Conservation (phyloP, 2,113 vertebrate genomes). For the Actinemys pallida region DNA sequence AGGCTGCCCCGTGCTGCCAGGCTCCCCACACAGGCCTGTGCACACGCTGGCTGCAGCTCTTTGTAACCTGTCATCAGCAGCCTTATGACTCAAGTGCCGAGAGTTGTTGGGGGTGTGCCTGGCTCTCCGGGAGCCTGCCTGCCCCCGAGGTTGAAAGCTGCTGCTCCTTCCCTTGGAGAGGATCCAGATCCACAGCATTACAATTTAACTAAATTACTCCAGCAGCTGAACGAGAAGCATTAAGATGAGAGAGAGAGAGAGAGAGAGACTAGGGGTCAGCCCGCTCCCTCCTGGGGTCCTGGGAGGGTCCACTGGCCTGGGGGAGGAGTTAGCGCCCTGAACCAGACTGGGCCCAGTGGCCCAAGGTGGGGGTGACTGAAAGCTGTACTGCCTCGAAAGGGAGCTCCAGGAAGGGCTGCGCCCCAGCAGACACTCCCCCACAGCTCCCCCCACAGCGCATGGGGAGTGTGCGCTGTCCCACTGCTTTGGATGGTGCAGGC, state of each 20-base stretch:
- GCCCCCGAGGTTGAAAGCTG: conserved; percentile 58
- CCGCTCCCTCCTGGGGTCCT: not conserved
- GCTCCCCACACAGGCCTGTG: fast-evolving
- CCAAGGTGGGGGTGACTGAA: too few relatives aligned
- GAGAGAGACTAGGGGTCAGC: not conserved
- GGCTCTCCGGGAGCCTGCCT: not conserved
- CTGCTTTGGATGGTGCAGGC: too few relatives aligned
- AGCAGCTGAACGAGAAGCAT: conserved; percentile 28
- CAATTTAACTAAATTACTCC: conserved; percentile 45
- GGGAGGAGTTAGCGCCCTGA: too few relatives aligned
- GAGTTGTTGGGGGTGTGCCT: not conserved
- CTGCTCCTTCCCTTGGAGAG: conserved; percentile 58
- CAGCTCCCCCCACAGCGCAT: too few relatives aligned
- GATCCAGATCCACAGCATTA: conserved; percentile 13
- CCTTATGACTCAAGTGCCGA: not conserved
- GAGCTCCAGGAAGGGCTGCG: too few relatives aligned
- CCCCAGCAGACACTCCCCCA: too few relatives aligned
- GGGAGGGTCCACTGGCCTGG: not conserved
- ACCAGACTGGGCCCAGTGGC: too few relatives aligned
- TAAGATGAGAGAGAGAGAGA: not conserved
- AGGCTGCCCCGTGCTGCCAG: not conserved
- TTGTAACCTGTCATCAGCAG: not conserved
- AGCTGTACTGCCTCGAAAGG: too few relatives aligned
- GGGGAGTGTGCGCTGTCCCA: too few relatives aligned
- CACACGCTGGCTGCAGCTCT: fast-evolving